Base-by-base conservation (phyloP, 1,140 invertebrate genomes). In the Macrosteles quadrilineatus region DNA sequence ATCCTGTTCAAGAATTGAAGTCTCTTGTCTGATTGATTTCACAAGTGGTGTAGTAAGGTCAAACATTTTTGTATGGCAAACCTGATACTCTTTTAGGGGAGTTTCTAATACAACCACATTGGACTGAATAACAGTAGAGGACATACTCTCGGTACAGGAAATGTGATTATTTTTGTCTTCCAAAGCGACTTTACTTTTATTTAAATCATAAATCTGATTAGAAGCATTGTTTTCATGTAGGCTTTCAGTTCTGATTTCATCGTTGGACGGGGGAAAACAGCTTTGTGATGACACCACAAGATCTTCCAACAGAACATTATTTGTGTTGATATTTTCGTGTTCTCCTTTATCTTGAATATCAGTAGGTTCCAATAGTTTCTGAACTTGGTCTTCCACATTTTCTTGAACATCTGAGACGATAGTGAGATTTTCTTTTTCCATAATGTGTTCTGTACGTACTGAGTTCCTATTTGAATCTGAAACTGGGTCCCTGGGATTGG, bases 1-100 rank as follows among this genome's bases (percentile, higher is more conserved):
- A 43, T 66, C 63, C 23, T 43, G 21, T 66, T 40, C 32, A 21
- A 66, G 40, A 43, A 66, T 36, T 27, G 32, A 43, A 9, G 23
- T 45, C 2, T 66, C 40, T 45, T 45, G 32, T 45, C 63, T 66
- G 11, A 66, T 66, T 9, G 36, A 36, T 23, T 45, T 66, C 2
- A 66, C 12, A n/a, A 66, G 14, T 1, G 63, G 63, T 21, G 63
- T 66, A 25, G 31, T 43, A 9, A 45, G 11, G 11, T 11, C 17
- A 2, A 27, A 30, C n/a, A 30, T 45, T 21, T 32, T 23, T 29
- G 31, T 17, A 21, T 31, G 19, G 19, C 43, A 14, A 17, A 9
- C 25, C 2, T 40, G 32, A 45, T 43, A 45, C 17, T 66, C 63
- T 45, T 66, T 66, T 27, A 23, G 14, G 9, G 63, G 63, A 6